Evolutionary conservation across 1,140 invertebrate genomes (phyloP), one percentile per base, ranked within the genome.

Genomic region (Drosophila seguyi): DNA sequence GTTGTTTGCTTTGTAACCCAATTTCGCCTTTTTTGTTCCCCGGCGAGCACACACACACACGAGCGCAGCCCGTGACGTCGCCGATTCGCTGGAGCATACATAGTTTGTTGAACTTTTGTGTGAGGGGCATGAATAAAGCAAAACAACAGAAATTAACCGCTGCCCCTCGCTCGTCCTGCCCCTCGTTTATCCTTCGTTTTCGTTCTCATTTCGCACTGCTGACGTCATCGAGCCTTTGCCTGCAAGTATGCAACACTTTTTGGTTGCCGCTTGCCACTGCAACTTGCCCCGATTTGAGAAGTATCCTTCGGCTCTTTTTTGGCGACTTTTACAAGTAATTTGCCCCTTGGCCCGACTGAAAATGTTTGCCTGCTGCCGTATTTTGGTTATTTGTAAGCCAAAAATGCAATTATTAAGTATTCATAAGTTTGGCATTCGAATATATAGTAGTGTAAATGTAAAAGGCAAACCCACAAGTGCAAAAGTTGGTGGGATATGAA

Each of bases 1-100:
- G 31, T 55, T 55, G 52, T 55, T 83, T 83, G 84, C 62, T 71
- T 77, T 88, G 84, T 87, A 88, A 87, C 84, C 84, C 85, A 84
- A 87, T 80, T 88, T 83, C 25, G 47, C n/a, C n/a, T 56, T 62
- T 47, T 69, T 75, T 60, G 44, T 60, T 56, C 38, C 18, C 55
- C 18, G 11, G 8, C 7, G 34, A 27, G 39, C 5, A 22, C 39
- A 61, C 22, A 57, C 29, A 47, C 38, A 27, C 39, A 61, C 22
- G 45, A 29, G 42, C 27, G 41, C 48, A 42, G 60, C 67, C 63
- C 44, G 67, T 77, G 81, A 85, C 81, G 81, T 81, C 67, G 81
- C 45, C 57, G 48, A 71, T 63, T 75, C 72, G 59, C 41, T 42
- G 48, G 53, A 58, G 63, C 47, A 61, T 79, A 59, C 47, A 66